A percentile compares a stretch with the other conserved stretches of the same genome.
These are phyloP conservation scores for Pteria penguin DNA, from an alignment of 2,888 invertebrate genomes.

Conservation along the genomic window DNA sequence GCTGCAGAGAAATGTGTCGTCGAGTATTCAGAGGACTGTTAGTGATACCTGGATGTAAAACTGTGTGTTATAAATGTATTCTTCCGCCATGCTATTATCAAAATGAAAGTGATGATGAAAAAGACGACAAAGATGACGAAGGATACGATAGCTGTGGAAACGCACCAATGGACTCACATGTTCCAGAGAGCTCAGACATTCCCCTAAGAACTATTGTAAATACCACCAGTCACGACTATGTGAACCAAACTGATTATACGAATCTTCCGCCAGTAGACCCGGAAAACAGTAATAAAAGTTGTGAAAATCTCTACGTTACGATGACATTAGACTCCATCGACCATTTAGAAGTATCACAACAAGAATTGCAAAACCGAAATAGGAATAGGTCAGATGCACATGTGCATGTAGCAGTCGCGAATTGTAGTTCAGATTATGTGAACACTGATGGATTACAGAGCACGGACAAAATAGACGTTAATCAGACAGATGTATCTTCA, in stretches of 20 bases:
- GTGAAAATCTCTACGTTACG: conserved; percentile 30
- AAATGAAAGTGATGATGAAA: conserved; percentile 39
- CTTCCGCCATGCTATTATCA: conserved; percentile 28
- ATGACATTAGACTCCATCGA: conserved; percentile 20
- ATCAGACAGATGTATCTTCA: not conserved
- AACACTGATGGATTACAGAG: not conserved
- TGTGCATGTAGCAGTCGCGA: conserved; percentile 9
- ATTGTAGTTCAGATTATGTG: conserved; percentile 9
- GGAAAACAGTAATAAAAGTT: not conserved
- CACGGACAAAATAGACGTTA: not conserved
- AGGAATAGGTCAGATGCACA: not conserved
- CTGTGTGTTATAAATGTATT: conserved; percentile 39
- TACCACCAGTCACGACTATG: conserved; percentile 21
- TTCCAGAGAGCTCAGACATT: conserved; percentile 1
- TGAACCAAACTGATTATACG: conserved; percentile 27
- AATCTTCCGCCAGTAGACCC: conserved; percentile 1
- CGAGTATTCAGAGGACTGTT: conserved; percentile 34
- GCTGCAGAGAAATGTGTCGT: conserved; percentile 40
- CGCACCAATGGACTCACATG: conserved; percentile 15
- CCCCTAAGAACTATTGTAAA: not conserved
- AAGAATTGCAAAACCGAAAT: not conserved
- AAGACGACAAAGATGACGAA: conserved; percentile 38
- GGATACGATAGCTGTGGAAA: conserved; percentile 36
- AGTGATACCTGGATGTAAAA: conserved; percentile 40
- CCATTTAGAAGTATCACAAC: not conserved